phyloP scores from a whole-genome alignment of 2,888 invertebrate species.

The Petrolisthes cinctipes region DNA sequence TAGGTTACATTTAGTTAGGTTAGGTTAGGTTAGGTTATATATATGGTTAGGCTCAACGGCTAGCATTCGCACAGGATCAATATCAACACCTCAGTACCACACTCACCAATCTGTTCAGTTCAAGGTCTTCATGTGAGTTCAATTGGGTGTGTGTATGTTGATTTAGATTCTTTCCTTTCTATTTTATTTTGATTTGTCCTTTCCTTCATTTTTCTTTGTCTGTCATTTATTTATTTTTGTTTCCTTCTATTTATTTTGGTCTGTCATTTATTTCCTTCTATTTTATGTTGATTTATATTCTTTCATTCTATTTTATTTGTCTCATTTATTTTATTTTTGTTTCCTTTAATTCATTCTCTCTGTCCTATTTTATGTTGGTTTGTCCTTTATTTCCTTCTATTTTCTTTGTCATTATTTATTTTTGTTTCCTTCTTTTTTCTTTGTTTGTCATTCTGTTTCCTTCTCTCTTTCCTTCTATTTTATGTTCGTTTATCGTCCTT shows the following conservation, averaged over 20 bases:
- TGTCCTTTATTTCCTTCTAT: neutral
- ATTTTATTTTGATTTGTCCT: neutral
- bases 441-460: neutral
- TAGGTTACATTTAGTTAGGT: too few relatives aligned
- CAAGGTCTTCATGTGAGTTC: conserved; percentile 91
- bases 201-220: too few relatives aligned
- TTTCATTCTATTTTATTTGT: too few relatives aligned
- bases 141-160: conserved; percentile 9
- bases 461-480: too few relatives aligned
- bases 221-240: neutral
- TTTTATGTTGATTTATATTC: neutral
- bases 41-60: conserved; percentile 93
- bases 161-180: neutral
- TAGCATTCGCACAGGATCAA: conserved; percentile 94
- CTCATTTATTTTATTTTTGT: too few relatives aligned
- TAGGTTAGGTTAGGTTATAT: too few relatives aligned
- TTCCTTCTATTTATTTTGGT: neutral
- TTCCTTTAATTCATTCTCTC: too few relatives aligned
- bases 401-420: neutral
- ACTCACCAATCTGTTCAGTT: conserved; percentile 85
- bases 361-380: too few relatives aligned
- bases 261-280: neutral
- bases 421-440: too few relatives aligned
- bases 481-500: too few relatives aligned
- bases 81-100: conserved; percentile 92